These are phyloP conservation scores for Caenorhabditis latens DNA, from an alignment of 1,140 invertebrate genomes.

Conservation along the genomic window DNA sequence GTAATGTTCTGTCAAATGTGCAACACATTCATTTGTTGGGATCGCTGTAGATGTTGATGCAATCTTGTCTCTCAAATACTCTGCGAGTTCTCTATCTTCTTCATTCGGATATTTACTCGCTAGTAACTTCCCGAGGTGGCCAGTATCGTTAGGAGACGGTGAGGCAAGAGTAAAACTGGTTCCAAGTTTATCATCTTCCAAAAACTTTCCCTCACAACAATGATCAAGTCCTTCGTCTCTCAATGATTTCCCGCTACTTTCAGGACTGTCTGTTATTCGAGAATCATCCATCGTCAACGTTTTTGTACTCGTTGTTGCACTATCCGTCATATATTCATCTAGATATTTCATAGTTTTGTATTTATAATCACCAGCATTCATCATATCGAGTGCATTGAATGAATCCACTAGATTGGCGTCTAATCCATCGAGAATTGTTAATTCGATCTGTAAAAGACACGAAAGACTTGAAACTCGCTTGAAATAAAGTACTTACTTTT, in stretches of 20 bases:
- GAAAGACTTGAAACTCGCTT: background rate
- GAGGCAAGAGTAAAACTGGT: conserved; percentile 18
- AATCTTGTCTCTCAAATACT: conserved; percentile 25
- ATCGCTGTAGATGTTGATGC: background rate
- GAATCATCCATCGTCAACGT: conserved; percentile 52
- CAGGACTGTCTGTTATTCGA: conserved; percentile 9
- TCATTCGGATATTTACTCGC: conserved; percentile 50
- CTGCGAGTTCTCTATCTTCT: conserved; percentile 36
- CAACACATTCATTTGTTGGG: background rate
- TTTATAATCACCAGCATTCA: conserved; percentile 25
- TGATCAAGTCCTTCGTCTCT: conserved; percentile 47
- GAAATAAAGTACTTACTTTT: conserved; percentile 30
- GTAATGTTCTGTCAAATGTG: conserved; percentile 35
- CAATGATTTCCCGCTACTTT: conserved; percentile 26
- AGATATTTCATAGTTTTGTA: conserved; percentile 48
- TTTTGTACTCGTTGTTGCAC: conserved; percentile 41
- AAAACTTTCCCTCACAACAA: conserved; percentile 35
- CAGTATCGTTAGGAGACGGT: conserved; percentile 23
- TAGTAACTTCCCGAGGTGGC: conserved; percentile 6
- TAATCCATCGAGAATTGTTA: conserved; percentile 44
- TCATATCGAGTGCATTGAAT: background rate
- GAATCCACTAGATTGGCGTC: conserved; percentile 7
- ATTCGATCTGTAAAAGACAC: conserved; percentile 1
- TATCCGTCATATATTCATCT: conserved; percentile 63
- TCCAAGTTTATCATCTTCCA: conserved; percentile 4